Evolutionary conservation across 2,797 vertebrate genomes (phyloP).

Genomic region (Galagoides demidoff): DNA sequence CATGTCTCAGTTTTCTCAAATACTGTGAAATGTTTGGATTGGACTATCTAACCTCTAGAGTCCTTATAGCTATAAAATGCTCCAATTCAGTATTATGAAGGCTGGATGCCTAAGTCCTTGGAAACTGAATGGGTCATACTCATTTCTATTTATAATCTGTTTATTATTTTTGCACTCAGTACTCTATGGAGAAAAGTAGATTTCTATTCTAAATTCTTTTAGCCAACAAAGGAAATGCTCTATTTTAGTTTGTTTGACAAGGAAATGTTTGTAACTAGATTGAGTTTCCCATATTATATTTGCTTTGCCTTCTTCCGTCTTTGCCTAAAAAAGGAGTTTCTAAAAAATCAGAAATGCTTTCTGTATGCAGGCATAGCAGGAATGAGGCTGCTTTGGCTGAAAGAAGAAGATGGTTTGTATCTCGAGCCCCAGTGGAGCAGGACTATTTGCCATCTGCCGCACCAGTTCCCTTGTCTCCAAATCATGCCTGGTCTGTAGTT

Average conservation of each 20-base stretch:
- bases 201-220: slow-evolving; percentile 72
- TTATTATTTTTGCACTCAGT: slow-evolving; percentile 57
- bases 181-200: slow-evolving; percentile 72
- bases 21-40: background rate
- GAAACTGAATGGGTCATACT: slow-evolving; percentile 68
- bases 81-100: slow-evolving; percentile 44
- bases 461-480: slow-evolving; percentile 26
- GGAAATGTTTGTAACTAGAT: slow-evolving; percentile 69
- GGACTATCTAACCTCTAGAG: background rate
- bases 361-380: slow-evolving; percentile 55
- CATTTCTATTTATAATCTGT: slow-evolving; percentile 75
- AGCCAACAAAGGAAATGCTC: slow-evolving; percentile 69
- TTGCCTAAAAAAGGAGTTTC: slow-evolving; percentile 68
- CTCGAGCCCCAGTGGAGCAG: slow-evolving; percentile 61
- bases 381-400: slow-evolving; percentile 48
- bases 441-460: slow-evolving; percentile 73
- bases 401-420: slow-evolving; percentile 54
- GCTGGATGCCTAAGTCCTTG: slow-evolving; percentile 57
- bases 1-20: slow-evolving; percentile 41
- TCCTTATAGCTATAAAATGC: background rate
- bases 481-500: background rate
- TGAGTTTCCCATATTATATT: slow-evolving; percentile 67
- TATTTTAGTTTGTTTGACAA: slow-evolving; percentile 75
- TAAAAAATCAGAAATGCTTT: slow-evolving; percentile 63
- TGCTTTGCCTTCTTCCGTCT: slow-evolving; percentile 73